These are phyloP conservation scores for Mechanitis mazaeus DNA, from an alignment of 2,888 invertebrate species.

Conservation along the genomic window DNA sequence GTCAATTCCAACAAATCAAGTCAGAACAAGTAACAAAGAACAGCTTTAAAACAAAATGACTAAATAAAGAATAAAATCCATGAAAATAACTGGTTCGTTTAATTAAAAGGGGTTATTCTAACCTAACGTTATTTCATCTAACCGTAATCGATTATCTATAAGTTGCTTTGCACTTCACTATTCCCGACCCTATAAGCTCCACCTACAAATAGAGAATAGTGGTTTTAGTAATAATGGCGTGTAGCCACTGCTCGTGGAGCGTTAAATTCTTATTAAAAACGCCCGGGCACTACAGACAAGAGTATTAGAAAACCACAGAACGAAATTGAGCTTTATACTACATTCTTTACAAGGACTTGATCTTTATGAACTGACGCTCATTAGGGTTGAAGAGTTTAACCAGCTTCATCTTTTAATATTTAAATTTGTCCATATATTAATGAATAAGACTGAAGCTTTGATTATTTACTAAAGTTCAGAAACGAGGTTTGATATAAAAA, in stretches of 20 bases:
- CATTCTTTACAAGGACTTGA: not conserved
- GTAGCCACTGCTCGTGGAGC: conserved; percentile 45
- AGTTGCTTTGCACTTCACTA: conserved; percentile 35
- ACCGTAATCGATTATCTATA: conserved; percentile 12
- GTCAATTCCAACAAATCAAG: no score
- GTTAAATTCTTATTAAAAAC: conserved; percentile 59
- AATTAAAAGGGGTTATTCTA: conserved; percentile 7
- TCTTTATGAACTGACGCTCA: not conserved
- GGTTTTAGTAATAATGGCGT: conserved; percentile 57
- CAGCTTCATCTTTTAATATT: not conserved
- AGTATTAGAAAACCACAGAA: conserved; percentile 15
- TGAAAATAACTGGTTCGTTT: not conserved
- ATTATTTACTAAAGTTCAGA: no score
- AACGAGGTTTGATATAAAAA: no score
- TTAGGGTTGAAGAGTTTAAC: not conserved
- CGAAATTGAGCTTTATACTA: conserved; percentile 1
- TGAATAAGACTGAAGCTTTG: no score
- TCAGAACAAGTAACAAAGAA: no score
- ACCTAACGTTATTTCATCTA: conserved; percentile 3
- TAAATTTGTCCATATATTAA: no score
- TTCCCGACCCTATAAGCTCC: conserved; percentile 50
- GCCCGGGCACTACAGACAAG: conserved; percentile 22
- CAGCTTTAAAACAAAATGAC: no score
- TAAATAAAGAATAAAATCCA: no score
- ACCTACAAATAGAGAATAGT: conserved; percentile 64